Evolutionary conservation across 2,888 invertebrate species (phyloP), one percentile per base, ranked within the genome.

Genomic region (Diaprepes abbreviatus): DNA sequence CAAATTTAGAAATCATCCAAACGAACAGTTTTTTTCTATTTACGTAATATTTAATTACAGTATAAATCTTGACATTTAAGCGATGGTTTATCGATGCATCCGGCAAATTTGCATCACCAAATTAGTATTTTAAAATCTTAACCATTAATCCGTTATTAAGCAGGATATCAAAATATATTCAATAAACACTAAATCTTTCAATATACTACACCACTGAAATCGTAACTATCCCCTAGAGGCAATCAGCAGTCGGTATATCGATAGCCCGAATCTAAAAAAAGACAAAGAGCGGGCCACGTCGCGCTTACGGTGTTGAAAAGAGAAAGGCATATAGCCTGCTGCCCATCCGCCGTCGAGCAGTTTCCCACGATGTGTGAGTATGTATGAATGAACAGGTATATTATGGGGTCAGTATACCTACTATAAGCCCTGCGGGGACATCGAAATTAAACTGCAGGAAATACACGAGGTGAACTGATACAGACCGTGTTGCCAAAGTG

Each of bases 361-460:
- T 76, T 82, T 82, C 82, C 82, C 82, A 82, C 82, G 82, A 81
- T 82, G 78, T 78, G 81, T 83, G 81, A 80, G 60, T 65, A 54
- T 70, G 70, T 70, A 83, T 83, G 82, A 82, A 83, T 79, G 82
- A 82, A 83, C 80, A 79, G 81, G 80, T 80, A 80, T 79, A 77
- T 74, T 79, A 79, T 75, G 80, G 79, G 83, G 83, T 82, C 82
- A 82, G 81, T 82, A 82, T 82, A 82, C 82, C 79, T 80, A 77
- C 79, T 81, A 80, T 77, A 78, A 76, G 77, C 76, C 79, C 74
- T 69, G 60, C 60, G 77, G 79, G 76, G 74, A 76, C 76, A 73
- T 63, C 77, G 74, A 77, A 76, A 77, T 76, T 76, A 74, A 74
- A 75, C 75, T 72, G 77, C 77, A 76, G 76, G 76, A 77, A 77